Evolutionary conservation across 2,113 vertebrate species (phyloP), one percentile per base, ranked within the genome.

Genomic region (Thamnaconus septentrionalis): DNA sequence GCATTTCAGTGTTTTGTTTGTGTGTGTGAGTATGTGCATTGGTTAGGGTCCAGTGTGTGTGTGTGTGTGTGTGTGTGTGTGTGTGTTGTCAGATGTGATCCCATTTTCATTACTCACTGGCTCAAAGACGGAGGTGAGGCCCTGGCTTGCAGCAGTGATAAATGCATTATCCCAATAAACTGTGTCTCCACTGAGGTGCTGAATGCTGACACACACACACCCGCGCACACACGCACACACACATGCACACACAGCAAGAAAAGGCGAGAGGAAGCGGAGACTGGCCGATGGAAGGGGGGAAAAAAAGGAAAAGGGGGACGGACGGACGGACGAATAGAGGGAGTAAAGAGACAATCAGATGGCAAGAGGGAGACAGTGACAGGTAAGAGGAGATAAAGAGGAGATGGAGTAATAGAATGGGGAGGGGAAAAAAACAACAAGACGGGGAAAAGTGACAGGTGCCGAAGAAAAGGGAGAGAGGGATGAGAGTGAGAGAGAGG

Each of bases 91-190:
- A 92, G 83, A 85, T 89, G 82, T 81, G 82, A 92, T 92, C 88
- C 87, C 78, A 87, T 91, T 88, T 90, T 92, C 89, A 91, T 92
- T 91, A 91, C 89, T 92, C 91, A 92, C 84, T 85, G 83, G 74
- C 83, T 92, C 88, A 88, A 89, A 91, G 85, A 67, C 87, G 78
- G 84, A 85, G 81, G 87, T 85, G 84, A 87, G 82, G 86, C 83
- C 84, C 84, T 79, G 88, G 76, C 82, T 79, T 57, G 81, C 80
- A 64, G 68, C 80, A 86, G 85, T 88, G 90, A 90, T 88, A 87
- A 89, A 85, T 91, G 90, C 87, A 86, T 91, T 90, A 89, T 82
- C 74, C 88, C 83, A 87, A 86, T 89, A 88, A 90, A 87, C 84
- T 77, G 72, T 79, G 83, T 88, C 82, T 84, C 79, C 84, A 74